Percentiles rank a stretch among this genome's conserved stretches.
These are phyloP conservation scores for Mycetomoellerius zeteki DNA, from an alignment of 1,140 invertebrate genomes.

Conservation along the genomic window DNA sequence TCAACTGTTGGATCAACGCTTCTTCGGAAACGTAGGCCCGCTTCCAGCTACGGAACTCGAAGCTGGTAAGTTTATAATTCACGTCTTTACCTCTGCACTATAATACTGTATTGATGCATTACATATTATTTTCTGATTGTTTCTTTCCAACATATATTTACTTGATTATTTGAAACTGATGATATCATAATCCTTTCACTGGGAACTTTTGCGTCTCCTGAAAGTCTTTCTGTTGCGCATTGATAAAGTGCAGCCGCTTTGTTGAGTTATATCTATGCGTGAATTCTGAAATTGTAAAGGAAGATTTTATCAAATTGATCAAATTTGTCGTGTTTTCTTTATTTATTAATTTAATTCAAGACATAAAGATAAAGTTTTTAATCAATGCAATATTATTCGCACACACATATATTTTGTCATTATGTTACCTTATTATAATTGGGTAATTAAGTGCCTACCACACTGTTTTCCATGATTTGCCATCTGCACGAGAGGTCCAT, in stretches of 20 bases:
- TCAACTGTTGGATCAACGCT: conserved; percentile 97
- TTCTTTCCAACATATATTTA: conserved; percentile 13
- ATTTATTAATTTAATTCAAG: not conserved
- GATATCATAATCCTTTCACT: conserved; percentile 17
- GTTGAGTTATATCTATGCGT: conserved; percentile 76
- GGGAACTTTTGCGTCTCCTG: conserved; percentile 26
- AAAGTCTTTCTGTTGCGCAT: not conserved
- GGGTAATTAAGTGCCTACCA: conserved; percentile 52
- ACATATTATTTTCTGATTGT: conserved; percentile 9
- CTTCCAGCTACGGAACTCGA: conserved; percentile 91
- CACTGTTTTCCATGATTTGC: conserved; percentile 63
- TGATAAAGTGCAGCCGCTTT: conserved; percentile 74
- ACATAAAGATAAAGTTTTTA: not conserved
- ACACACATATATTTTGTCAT: not conserved
- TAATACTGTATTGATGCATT: not conserved
- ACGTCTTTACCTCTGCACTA: not conserved
- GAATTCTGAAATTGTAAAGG: conserved; percentile 47
- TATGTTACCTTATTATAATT: not conserved
- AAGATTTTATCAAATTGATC: not conserved
- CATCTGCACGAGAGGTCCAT: conserved; percentile 44
- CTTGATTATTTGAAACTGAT: conserved; percentile 15
- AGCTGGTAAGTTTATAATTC: conserved; percentile 86
- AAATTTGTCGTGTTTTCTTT: not conserved
- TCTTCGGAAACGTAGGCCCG: conserved; percentile 94
- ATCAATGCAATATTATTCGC: conserved; percentile 1